A percentile compares a stretch with the other conserved stretches of the same genome.
Evolutionary conservation across 2,797 vertebrate species (phyloP).

Genomic region (Harpagifer antarcticus): DNA sequence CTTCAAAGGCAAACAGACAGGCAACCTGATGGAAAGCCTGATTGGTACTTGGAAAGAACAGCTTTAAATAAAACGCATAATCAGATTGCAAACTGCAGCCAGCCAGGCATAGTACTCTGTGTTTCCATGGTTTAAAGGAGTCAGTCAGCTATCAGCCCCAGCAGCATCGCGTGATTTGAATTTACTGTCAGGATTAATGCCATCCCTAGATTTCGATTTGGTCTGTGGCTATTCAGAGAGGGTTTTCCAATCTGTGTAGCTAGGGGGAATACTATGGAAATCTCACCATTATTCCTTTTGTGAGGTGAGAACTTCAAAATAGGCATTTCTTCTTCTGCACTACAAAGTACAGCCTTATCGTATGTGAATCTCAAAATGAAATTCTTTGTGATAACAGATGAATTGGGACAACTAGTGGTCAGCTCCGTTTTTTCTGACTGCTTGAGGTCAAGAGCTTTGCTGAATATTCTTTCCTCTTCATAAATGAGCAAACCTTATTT

Average conservation of each 20-base stretch:
- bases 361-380: conserved; percentile 33
- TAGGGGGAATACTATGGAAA: conserved; percentile 9
- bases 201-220: conserved; percentile 63
- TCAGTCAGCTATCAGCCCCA: conserved; percentile 64
- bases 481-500: conserved; percentile 46
- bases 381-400: conserved; percentile 38
- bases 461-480: conserved; percentile 27
- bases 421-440: conserved; percentile 18
- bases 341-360: conserved; percentile 7
- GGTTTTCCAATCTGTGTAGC: conserved; percentile 43
- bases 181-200: conserved; percentile 77
- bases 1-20: conserved; percentile 66
- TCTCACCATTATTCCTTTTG: conserved; percentile 30
- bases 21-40: conserved; percentile 64
- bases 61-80: conserved; percentile 73
- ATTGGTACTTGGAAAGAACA: conserved; percentile 65
- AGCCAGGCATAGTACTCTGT: conserved; percentile 48
- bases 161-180: conserved; percentile 61
- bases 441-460: conserved; percentile 27
- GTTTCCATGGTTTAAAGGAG: conserved; percentile 50
- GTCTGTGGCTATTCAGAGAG: conserved; percentile 53
- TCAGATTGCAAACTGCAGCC: conserved; percentile 67
- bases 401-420: conserved; percentile 16
- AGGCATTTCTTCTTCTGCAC: conserved; percentile 20
- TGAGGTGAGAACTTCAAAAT: conserved; percentile 18